Evolutionary conservation across 2,888 invertebrate genomes (phyloP), one percentile per base, ranked within the genome.

Genomic region (Orthosia gothica): DNA sequence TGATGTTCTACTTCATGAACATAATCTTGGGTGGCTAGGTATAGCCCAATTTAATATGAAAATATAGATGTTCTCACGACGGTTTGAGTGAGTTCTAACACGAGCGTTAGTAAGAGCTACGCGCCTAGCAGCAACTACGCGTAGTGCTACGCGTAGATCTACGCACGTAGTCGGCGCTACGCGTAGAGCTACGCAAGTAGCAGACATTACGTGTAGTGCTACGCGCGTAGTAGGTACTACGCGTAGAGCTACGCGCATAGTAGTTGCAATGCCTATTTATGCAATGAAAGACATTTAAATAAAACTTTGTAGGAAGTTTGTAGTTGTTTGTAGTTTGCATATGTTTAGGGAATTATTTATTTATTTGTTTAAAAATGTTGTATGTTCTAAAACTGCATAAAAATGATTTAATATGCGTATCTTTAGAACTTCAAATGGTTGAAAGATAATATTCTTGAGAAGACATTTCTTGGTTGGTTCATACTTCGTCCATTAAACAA

Each of bases 191-290:
- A 55, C 16, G 5, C 13, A 15, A 7, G 5, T 26, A 23, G 23
- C 26, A 16, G 16, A 5, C 16, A 16, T 16, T 61, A 80, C 74
- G 52, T 20, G 20, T 15, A 49, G 13, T 5, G 15, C 72, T 76
- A 58, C 40, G 63, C 26, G 16, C 54, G 55, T 58, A 62, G 45
- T 32, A 13, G 16, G n/a, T 13, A 40, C 15, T 49, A 20, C 59
- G 26, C 40, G 12, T 18, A 47, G 2, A 26, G 23, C 16, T 16
- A 15, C 23, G 15, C 7, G 7, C 32, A 7, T 32, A 32, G 32
- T 32, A 32, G 7, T 0, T 40, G 9, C 40, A 9, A 40, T 9
- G 40, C 7, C 9, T 40, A 40, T 7, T 40, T 40, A 9, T 40
- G 40, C 40, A 40, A 40, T 7, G 40, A 40, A 40, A 40, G 40